These are phyloP conservation scores for Pegoplata infirma DNA, from an alignment of 2,888 invertebrate species.

Conservation along the genomic window DNA sequence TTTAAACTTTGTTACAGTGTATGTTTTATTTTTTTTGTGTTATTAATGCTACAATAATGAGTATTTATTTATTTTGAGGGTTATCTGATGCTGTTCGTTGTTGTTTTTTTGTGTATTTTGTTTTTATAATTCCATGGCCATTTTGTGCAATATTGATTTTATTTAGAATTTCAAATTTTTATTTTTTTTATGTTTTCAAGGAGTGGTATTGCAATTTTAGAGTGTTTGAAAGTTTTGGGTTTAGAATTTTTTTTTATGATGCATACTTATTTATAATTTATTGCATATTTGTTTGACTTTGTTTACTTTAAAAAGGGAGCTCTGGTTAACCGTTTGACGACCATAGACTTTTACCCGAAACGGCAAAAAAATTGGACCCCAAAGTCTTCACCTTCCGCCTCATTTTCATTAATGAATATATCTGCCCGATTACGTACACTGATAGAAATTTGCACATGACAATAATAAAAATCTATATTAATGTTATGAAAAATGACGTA, in stretches of 20 bases:
- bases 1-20: conserved; percentile 11
- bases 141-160: conserved; percentile 60
- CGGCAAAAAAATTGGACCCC: too few relatives aligned
- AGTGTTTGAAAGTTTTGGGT: conserved; percentile 31
- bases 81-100: conserved; percentile 60
- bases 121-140: conserved; percentile 54
- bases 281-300: too few relatives aligned
- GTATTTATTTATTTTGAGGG: conserved; percentile 61
- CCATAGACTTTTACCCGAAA: too few relatives aligned
- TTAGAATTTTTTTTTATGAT: not conserved
- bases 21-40: conserved; percentile 3
- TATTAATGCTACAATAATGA: conserved; percentile 56
- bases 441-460: too few relatives aligned
- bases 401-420: too few relatives aligned
- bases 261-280: conserved; percentile 24
- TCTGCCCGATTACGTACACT: too few relatives aligned
- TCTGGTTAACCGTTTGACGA: too few relatives aligned
- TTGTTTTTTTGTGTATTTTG: conserved; percentile 22
- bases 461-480: too few relatives aligned
- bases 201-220: conserved; percentile 47
- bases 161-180: conserved; percentile 60
- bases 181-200: conserved; percentile 45
- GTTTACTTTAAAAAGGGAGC: too few relatives aligned
- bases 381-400: too few relatives aligned
- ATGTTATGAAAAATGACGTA: too few relatives aligned